Conservation (phyloP, 2,113 vertebrate genomes). For the Rissa tridactyla region DNA sequence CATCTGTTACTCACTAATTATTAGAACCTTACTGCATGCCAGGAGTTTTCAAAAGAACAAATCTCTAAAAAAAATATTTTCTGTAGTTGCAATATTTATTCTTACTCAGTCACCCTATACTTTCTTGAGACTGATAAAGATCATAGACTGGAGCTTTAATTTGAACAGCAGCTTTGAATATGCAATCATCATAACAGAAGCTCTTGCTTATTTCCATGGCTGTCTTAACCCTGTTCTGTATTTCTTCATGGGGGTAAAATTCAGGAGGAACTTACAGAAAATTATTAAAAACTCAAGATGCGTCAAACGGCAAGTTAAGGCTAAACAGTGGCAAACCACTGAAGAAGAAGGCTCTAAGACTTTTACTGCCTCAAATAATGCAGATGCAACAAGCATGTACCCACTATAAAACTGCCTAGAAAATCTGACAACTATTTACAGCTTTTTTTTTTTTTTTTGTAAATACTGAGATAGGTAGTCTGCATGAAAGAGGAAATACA, state of each 20-base stretch:
- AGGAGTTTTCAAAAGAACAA: slow-evolving; percentile 65
- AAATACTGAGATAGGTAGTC: neutral
- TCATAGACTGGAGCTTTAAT: neutral
- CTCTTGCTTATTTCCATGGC: slow-evolving; percentile 65
- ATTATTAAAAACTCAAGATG: slow-evolving; percentile 47
- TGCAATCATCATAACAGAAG: slow-evolving; percentile 38
- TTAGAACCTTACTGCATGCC: slow-evolving; percentile 50
- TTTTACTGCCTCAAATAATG: slow-evolving; percentile 19
- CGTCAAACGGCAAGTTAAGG: neutral
- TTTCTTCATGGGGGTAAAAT: slow-evolving; percentile 70
- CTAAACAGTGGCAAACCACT: neutral
- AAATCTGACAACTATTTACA: neutral
- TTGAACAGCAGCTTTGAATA: neutral
- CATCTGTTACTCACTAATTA: slow-evolving; percentile 65
- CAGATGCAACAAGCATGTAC: slow-evolving; percentile 43
- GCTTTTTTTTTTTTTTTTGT: neutral
- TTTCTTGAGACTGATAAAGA: slow-evolving; percentile 37
- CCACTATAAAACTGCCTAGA: neutral
- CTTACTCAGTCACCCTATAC: slow-evolving; percentile 67
- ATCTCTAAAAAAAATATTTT: slow-evolving; percentile 65
- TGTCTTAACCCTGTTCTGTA: slow-evolving; percentile 75
- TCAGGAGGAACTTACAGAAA: slow-evolving; percentile 67
- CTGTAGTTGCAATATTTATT: slow-evolving; percentile 60
- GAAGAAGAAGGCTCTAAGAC: slow-evolving; percentile 55
- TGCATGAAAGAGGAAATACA: neutral